Evolutionary conservation across 2,113 vertebrate genomes (phyloP), one percentile per base, ranked within the genome.

Genomic region (Thymallus thymallus): DNA sequence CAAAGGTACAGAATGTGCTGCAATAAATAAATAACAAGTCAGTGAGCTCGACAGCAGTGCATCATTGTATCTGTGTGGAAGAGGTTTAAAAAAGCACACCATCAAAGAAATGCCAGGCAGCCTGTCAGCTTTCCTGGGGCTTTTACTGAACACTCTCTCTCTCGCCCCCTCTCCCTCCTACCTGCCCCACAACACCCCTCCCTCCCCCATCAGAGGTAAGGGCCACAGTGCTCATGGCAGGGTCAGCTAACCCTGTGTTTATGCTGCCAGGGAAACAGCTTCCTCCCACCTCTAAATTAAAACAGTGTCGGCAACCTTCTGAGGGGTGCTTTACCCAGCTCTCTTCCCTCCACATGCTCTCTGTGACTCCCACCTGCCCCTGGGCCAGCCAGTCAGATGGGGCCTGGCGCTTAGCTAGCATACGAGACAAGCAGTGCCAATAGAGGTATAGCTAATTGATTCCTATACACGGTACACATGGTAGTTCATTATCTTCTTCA

Each of bases 171-270:
- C 56, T 22, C n/a, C 56, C 18, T 60, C 56, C 56, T 60, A 60
- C 18, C 56, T 60, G 2, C 56, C 9, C 56, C 56, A 60, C 56
- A 60, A 60, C 56, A 60, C 56, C 56, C n/a, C 56, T 16, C n/a
- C 56, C 18, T 16, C 56, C 56, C 56, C n/a, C 7, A 7, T 7
- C 18, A 7, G 56, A 22, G n/a, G 56, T 2, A 22, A 60, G n/a
- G 56, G 56, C n/a, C 56, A 60, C n/a, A 23, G 56, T 22, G 56
- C 56, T 60, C 56, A 22, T 6, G 6, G 56, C 56, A 9, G 56
- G 56, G 56, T 60, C n/a, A 60, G 56, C 56, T 60, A 16, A 60
- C 56, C 48, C 48, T 60, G 56, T 60, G n/a, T 60, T 60, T 60
- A 60, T 60, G 56, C 56, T 60, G 18, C 56, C 20, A 60, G 56